Base-by-base conservation (phyloP, 2,113 vertebrate species). In the Ophiodon elongatus region DNA sequence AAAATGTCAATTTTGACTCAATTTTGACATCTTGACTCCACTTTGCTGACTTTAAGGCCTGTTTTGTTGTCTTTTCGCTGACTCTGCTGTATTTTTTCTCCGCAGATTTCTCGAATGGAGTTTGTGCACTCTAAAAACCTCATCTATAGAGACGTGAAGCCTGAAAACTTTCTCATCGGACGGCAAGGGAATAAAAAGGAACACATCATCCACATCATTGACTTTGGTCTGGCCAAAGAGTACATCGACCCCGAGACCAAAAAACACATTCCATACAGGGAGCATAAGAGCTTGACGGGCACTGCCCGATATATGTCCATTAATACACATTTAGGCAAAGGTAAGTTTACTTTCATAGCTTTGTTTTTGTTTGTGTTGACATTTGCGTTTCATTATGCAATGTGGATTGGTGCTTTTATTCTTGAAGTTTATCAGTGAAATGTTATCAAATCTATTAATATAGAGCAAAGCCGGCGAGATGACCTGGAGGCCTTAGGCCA, bases 191-290 rank as follows among this genome's bases (percentile, higher is more conserved):
- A 97, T 80, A 99, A 99, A 93, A 99, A 98, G 91, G 97, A 99
- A 73, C 97, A 98, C 80, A 95, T 99, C 73, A 99, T 99, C 86
- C 98, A 99, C 95, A 99, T 99, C 91, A 99, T 99, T 90, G 98
- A 99, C 96, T 99, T 99, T 96, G 98, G 98, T 87, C 76, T 99
- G 93, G 98, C 98, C 41, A 99, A 99, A 96, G 98, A 99, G 83
- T 99, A 99, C 93, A 97, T 99, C 59, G 98, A 99, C 91, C 96
- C 97, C 0, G 98, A 99, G 96, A 99, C 98, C 95, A 99, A 99
- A 97, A 99, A 99, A 96, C 98, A 99, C 94, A 99, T 99, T 96
- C 98, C 98, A 65, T 99, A 99, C 90, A 95, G 98, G 94, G 98
- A 99, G 87, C 98, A 99, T 93, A 99, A 99, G 95, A 99, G 98